Evolutionary conservation across 2,888 invertebrate species (phyloP).

Genomic region (Lacanobia oleracea): DNA sequence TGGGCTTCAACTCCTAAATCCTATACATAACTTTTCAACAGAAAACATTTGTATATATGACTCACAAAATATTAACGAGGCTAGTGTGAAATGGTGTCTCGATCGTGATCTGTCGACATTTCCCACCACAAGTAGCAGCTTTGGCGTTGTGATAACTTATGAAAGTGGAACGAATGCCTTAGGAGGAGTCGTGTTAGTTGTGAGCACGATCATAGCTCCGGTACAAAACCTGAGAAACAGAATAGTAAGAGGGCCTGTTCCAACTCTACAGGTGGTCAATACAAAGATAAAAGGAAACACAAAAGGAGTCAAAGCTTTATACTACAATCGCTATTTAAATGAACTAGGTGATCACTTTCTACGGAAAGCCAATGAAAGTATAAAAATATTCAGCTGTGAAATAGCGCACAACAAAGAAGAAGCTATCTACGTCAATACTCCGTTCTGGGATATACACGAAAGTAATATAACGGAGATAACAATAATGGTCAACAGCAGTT

Average conservation of each 20-base stretch:
- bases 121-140: conserved; percentile 96
- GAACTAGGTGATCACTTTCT: conserved; percentile 96
- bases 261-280: conserved; percentile 93
- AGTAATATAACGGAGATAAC: conserved; percentile 97
- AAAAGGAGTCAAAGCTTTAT: conserved; percentile 95
- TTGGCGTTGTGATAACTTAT: conserved; percentile 95
- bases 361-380: conserved; percentile 96
- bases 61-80: conserved; percentile 92
- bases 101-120: conserved; percentile 96
- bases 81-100: conserved; percentile 94
- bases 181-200: conserved; percentile 95
- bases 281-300: conserved; percentile 95
- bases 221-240: conserved; percentile 93
- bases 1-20: conserved; percentile 97
- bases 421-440: conserved; percentile 95
- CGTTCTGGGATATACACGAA: conserved; percentile 95
- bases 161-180: conserved; percentile 94
- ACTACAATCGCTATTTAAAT: conserved; percentile 97
- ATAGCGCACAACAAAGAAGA: conserved; percentile 95
- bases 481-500: conserved; percentile 96
- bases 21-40: conserved; percentile 96
- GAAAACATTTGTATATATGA: conserved; percentile 96
- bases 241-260: conserved; percentile 95
- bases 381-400: conserved; percentile 95
- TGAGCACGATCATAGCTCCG: conserved; percentile 94